Evolutionary conservation across 2,113 vertebrate genomes (phyloP), one percentile per base, ranked within the genome.

Genomic region (Calidris pugnax): DNA sequence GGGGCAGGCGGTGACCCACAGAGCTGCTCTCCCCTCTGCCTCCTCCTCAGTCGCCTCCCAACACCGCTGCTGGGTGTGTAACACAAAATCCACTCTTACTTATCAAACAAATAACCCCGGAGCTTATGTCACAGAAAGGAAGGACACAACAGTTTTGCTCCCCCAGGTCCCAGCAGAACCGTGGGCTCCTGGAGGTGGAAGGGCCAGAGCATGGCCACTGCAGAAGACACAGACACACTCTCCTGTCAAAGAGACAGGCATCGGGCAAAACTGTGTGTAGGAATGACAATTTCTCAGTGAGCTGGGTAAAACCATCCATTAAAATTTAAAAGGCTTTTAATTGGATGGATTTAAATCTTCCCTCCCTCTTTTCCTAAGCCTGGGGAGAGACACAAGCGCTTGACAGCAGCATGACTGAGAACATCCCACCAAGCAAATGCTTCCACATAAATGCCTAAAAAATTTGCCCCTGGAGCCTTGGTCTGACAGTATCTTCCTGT

Each of bases 1-100:
- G 3, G 63, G 20, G 63, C 41, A 1, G 0, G 3, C 0, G 12
- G 48, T 1, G 16, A 45, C 33, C 12, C 43, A 4, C 2, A 5
- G 37, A 21, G n/a, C n/a, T n/a, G n/a, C n/a, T n/a, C n/a, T n/a
- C n/a, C n/a, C n/a, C 71, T 5, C n/a, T 2, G 51, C 59, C 81
- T 53, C 59, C 45, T 26, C 10, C 16, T 4, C 24, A 26, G 20
- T 3, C 59, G 15, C 0, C 78, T 8, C 3, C 8, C 27, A 3
- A 50, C 37, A 8, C 57, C 16, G 35, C 27, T 8, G 51, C 37
- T 53, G 4, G 5, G 39, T 73, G 51, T 14, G 6, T 3, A 67
- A 53, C 53, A n/a, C 53, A 14, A n/a, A 28, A 59, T 3, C 7
- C 13, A 24, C 10, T 14, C 27, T 28, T 7, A 47, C 41, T 50